A percentile compares a stretch with the other conserved stretches of the same genome.
These are phyloP conservation scores for Drosophila watanabei DNA, from an alignment of 1,140 invertebrate species.

Conservation along the genomic window DNA sequence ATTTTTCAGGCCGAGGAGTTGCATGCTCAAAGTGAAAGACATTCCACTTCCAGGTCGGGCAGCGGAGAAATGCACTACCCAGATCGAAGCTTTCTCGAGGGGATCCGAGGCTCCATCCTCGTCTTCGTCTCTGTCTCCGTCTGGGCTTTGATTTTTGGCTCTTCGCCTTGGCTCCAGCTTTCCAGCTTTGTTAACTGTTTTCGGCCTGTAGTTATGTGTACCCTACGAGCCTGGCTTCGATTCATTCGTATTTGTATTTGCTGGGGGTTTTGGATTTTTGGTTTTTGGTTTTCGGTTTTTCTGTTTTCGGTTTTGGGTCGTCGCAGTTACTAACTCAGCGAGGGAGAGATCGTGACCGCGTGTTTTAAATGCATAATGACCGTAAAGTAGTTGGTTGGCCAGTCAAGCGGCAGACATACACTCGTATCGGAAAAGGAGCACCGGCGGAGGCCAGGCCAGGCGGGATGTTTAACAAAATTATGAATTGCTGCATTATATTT, in stretches of 20 bases:
- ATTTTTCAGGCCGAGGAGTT: conserved; percentile 37
- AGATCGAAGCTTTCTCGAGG: conserved; percentile 56
- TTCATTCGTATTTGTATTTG: conserved; percentile 64
- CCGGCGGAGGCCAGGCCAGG: conserved; percentile 22
- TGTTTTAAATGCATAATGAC: conserved; percentile 86
- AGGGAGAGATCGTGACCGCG: conserved; percentile 84
- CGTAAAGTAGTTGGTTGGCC: conserved; percentile 82
- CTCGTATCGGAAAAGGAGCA: conserved; percentile 69
- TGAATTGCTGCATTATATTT: conserved; percentile 84
- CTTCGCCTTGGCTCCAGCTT: conserved; percentile 9
- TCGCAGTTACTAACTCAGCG: conserved; percentile 81
- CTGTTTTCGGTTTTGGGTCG: conserved; percentile 49
- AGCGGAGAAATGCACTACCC: conserved; percentile 44
- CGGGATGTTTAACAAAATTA: conserved; percentile 78
- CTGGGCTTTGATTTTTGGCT: conserved; percentile 53
- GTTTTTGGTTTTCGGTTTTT: conserved; percentile 13
- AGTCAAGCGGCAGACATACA: conserved; percentile 57
- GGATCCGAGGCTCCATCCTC: conserved; percentile 40
- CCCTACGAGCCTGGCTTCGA: conserved; percentile 60
- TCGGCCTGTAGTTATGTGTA: conserved; percentile 51
- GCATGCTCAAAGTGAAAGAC: conserved; percentile 73
- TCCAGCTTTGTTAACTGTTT: conserved; percentile 44
- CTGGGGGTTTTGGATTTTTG: conserved; percentile 33
- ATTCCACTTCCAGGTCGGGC: conserved; percentile 71
- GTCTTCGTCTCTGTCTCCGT: conserved; percentile 49